phyloP scores from a whole-genome alignment of 1,140 invertebrate genomes.

The Aphis gossypii region DNA sequence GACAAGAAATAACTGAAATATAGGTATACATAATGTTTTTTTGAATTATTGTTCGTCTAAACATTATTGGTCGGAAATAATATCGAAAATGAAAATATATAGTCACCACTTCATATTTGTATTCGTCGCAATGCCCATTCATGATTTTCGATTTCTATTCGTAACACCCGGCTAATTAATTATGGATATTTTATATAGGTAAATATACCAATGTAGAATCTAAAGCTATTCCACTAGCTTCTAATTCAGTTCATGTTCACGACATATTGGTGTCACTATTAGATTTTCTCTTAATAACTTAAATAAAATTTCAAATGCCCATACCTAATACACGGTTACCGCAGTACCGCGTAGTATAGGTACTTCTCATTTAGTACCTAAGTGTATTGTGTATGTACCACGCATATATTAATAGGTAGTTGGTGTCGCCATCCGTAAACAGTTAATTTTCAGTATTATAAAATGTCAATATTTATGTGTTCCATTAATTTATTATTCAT shows the following conservation, averaged over 20 bases:
- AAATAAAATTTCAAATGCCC: not conserved
- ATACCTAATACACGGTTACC: not conserved
- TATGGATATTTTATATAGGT: not conserved
- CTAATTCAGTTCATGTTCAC: not conserved
- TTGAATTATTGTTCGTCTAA: not conserved
- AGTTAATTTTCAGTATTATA: not conserved
- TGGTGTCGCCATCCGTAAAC: not conserved
- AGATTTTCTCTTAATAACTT: not conserved
- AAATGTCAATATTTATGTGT: not conserved
- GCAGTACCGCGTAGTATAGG: not conserved
- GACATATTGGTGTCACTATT: not conserved
- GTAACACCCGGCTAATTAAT: not conserved
- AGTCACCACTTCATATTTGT: not conserved
- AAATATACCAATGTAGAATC: not conserved
- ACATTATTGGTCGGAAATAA: not conserved
- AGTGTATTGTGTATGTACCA: not conserved
- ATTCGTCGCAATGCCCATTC: not conserved
- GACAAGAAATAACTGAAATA: not conserved
- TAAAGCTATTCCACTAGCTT: not conserved
- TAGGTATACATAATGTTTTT: no score
- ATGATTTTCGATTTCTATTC: not conserved
- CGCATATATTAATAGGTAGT: no score
- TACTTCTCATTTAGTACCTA: not conserved
- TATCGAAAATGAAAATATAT: not conserved
- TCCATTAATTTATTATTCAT: not conserved